Evolutionary conservation across 2,113 vertebrate species (phyloP).

Genomic region (Phoenicopterus ruber): DNA sequence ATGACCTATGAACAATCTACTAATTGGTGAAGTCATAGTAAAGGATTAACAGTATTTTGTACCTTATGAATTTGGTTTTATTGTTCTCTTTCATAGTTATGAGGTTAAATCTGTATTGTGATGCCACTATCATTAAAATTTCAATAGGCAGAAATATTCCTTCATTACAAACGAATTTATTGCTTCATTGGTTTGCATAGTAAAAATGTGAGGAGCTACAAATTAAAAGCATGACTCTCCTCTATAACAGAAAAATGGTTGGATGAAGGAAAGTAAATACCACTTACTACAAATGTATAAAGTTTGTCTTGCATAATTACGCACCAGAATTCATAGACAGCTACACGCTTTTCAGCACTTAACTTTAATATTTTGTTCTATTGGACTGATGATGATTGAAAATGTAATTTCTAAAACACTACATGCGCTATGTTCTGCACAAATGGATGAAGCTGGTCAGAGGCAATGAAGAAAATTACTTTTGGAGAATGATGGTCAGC

Average conservation of each 20-base stretch:
- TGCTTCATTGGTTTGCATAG: slow-evolving; percentile 63
- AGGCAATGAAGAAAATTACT: background rate
- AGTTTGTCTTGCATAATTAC: slow-evolving; percentile 58
- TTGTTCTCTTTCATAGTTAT: slow-evolving; percentile 28
- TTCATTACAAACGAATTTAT: slow-evolving; percentile 65
- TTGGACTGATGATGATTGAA: background rate
- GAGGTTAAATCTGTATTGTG: slow-evolving; percentile 35
- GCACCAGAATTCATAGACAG: slow-evolving; percentile 23
- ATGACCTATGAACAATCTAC: background rate
- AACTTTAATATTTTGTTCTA: slow-evolving; percentile 6
- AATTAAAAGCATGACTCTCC: slow-evolving; percentile 49
- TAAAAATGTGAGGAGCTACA: slow-evolving; percentile 66
- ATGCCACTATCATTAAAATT: slow-evolving; percentile 25
- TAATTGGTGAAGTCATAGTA: background rate
- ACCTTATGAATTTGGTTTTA: background rate
- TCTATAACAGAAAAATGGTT: background rate
- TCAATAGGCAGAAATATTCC: slow-evolving; percentile 46
- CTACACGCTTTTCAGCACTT: background rate
- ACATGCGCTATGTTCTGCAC: background rate
- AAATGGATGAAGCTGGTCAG: background rate
- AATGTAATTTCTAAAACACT: slow-evolving; percentile 7
- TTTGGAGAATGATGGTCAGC: background rate
- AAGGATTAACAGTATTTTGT: background rate
- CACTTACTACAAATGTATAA: slow-evolving; percentile 21
- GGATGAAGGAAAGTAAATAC: slow-evolving; percentile 25